phyloP scores from a whole-genome alignment of 2,113 vertebrate species.

The Corvus cornix region DNA sequence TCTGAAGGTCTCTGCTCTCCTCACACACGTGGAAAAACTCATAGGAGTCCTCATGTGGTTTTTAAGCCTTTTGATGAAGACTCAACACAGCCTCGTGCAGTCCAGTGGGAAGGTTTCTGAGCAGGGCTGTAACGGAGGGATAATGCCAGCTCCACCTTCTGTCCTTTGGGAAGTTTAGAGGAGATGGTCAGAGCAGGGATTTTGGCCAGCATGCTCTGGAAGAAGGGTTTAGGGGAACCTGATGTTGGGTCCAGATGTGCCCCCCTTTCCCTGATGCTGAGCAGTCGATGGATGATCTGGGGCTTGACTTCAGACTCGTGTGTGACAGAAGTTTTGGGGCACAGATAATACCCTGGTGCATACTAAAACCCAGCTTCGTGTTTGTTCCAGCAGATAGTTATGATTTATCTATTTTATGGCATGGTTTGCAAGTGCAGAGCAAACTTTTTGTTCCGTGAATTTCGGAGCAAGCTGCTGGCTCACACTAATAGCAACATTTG shows the following conservation, averaged over 20 bases:
- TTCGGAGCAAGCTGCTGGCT: not conserved
- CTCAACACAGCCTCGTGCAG: not conserved
- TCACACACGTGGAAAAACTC: not conserved
- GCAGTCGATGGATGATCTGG: not conserved
- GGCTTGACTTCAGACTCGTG: not conserved
- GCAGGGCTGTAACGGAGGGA: not conserved
- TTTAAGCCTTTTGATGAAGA: not conserved
- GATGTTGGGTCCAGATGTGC: not conserved
- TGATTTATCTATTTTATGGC: not conserved
- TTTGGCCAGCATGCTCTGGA: not conserved
- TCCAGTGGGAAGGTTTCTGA: not conserved
- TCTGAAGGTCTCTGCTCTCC: not conserved
- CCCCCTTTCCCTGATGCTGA: not conserved
- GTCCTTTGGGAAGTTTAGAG: not conserved
- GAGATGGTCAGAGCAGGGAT: not conserved
- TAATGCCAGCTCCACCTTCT: not conserved
- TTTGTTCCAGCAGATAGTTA: not conserved
- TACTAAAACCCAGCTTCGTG: not conserved
- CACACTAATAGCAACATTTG: not conserved
- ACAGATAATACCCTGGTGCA: not conserved
- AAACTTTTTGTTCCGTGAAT: not conserved
- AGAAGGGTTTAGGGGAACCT: not conserved
- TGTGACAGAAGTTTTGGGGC: not conserved
- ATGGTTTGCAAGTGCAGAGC: not conserved
- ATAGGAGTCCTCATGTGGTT: rapidly evolving